These are phyloP conservation scores for Plebejus anna DNA, from an alignment of 2,888 invertebrate species.

Conservation along the genomic window DNA sequence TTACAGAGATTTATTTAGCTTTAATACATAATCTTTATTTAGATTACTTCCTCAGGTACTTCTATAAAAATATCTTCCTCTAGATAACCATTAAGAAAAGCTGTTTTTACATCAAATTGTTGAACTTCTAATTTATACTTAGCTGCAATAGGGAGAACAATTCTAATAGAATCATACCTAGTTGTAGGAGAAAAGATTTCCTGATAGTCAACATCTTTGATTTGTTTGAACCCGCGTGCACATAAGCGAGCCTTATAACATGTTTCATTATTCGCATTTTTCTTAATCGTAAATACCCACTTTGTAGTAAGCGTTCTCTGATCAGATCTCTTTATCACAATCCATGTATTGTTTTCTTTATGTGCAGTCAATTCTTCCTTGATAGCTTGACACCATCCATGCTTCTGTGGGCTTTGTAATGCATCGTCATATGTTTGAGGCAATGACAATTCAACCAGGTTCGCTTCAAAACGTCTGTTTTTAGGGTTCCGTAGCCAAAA, in stretches of 20 bases:
- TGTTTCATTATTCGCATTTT: slow-evolving; percentile 32
- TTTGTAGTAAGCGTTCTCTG: slow-evolving; percentile 38
- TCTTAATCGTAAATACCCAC: slow-evolving; percentile 41
- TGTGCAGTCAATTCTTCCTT: slow-evolving; percentile 33
- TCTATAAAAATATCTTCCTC: slow-evolving; percentile 41
- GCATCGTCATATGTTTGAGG: slow-evolving; percentile 41
- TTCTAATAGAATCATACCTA: slow-evolving; percentile 22
- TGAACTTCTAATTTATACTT: slow-evolving; percentile 32
- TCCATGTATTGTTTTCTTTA: too few relatives aligned
- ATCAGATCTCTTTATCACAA: too few relatives aligned
- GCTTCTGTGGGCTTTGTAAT: slow-evolving; percentile 34
- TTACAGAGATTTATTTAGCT: slow-evolving; percentile 39
- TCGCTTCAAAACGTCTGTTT: background rate
- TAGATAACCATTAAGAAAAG: slow-evolving; percentile 40
- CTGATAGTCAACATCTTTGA: slow-evolving; percentile 37
- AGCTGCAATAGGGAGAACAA: slow-evolving; percentile 28
- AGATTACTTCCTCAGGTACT: slow-evolving; percentile 34
- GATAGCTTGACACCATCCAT: slow-evolving; percentile 38
- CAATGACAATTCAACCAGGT: slow-evolving; percentile 33
- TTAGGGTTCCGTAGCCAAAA: too few relatives aligned
- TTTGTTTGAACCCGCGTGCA: slow-evolving; percentile 38
- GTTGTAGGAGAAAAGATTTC: slow-evolving; percentile 39
- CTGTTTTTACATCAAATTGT: slow-evolving; percentile 41
- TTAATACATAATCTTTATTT: slow-evolving; percentile 28
- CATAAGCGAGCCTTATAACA: slow-evolving; percentile 38